A percentile compares a stretch with the other conserved stretches of the same genome.
Conservation (phyloP, 2,797 vertebrate species). For the Lepus oiostolus region DNA sequence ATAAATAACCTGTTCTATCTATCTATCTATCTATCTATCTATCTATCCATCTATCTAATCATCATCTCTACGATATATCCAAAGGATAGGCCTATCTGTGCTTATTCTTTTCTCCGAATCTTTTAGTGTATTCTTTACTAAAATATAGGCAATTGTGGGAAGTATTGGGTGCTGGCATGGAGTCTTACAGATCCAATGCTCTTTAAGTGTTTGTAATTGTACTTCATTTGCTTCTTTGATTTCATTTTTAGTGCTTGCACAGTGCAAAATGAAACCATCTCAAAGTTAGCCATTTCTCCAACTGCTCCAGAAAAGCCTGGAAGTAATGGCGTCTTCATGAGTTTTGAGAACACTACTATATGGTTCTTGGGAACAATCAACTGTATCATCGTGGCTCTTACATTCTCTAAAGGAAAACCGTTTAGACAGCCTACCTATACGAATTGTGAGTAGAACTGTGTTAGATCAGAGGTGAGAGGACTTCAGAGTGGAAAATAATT, state of each 20-base stretch:
- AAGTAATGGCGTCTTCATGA: constrained; percentile 80
- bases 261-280: constrained; percentile 60
- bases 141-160: background rate
- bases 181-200: background rate
- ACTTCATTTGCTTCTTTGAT: constrained; percentile 24
- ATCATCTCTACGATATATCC: background rate
- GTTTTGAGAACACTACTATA: constrained; percentile 90
- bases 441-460: constrained; percentile 88
- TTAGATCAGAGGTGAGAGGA: background rate
- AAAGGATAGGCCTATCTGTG: background rate
- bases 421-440: constrained; percentile 90
- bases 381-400: constrained; percentile 88
- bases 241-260: constrained; percentile 85
- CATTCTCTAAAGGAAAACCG: constrained; percentile 91
- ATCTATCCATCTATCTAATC: background rate
- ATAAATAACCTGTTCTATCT: background rate
- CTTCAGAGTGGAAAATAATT: background rate
- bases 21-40: background rate
- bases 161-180: background rate
- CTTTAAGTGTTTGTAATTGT: background rate
- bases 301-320: background rate
- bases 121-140: constrained; percentile 28
- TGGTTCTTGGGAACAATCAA: constrained; percentile 90
- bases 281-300: constrained; percentile 22
- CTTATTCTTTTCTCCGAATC: background rate